A percentile compares a stretch with the other conserved stretches of the same genome.
Conservation (phyloP, 2,797 vertebrate species). For the Sebastes trivittatus region DNA sequence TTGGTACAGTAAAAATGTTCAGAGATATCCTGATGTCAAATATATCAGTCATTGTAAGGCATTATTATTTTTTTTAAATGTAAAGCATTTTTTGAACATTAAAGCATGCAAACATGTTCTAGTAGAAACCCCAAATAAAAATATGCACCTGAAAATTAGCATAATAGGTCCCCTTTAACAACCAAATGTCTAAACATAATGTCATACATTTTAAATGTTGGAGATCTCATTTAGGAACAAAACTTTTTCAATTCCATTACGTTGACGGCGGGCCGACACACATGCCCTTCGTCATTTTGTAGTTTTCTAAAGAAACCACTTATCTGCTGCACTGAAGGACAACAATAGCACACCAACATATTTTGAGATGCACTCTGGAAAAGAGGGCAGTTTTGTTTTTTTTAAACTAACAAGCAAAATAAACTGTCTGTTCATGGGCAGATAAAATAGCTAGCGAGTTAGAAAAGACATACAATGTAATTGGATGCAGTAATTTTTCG, state of each 20-base stretch:
- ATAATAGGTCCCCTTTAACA: not conserved
- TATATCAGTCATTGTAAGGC: no score
- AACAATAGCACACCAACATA: not conserved
- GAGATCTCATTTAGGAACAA: not conserved
- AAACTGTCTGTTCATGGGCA: conserved; percentile 32
- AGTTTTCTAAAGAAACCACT: not conserved
- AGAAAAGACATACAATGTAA: conserved; percentile 9
- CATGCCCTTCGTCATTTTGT: not conserved
- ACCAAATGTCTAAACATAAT: not conserved
- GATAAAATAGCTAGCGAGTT: conserved; percentile 31
- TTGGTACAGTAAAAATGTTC: no score
- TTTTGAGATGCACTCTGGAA: not conserved
- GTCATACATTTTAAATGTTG: not conserved
- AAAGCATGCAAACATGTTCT: no score
- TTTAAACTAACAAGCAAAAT: conserved; percentile 21
- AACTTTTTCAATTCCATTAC: not conserved
- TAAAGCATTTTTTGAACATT: no score
- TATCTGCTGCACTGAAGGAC: not conserved
- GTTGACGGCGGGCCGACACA: not conserved
- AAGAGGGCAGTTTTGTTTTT: not conserved
- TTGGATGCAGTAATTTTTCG: conserved; percentile 38
- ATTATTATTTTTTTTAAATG: no score
- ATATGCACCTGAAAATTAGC: not conserved
- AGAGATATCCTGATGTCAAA: no score
- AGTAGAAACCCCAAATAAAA: not conserved